Conservation (phyloP, 2,113 vertebrate genomes). For the Pluvianellus socialis region DNA sequence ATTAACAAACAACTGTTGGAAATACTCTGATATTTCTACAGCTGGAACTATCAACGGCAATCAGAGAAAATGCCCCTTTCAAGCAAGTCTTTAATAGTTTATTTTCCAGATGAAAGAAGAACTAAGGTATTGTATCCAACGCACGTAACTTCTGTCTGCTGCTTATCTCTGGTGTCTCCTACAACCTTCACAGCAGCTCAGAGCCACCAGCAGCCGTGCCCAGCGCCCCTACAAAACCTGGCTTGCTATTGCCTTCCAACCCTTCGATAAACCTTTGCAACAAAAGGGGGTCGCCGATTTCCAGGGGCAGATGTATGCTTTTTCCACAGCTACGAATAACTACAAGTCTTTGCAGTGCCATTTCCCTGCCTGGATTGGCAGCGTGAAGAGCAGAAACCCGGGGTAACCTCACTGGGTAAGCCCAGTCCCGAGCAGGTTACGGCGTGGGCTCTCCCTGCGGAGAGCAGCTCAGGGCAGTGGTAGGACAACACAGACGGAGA, state of each 20-base stretch:
- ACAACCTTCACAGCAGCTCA: not conserved
- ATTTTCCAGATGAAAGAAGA: not conserved
- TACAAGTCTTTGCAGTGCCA: not conserved
- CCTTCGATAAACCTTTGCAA: not conserved
- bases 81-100: not conserved
- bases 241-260: not conserved
- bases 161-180: not conserved
- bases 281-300: not conserved
- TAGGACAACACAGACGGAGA: not conserved
- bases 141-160: not conserved
- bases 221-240: not conserved
- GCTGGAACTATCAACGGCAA: not conserved
- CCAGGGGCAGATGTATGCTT: not conserved
- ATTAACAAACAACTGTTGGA: not conserved
- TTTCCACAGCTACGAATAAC: not conserved
- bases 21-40: not conserved
- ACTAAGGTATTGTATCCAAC: not conserved
- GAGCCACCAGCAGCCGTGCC: not conserved
- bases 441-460: accelerated
- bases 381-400: not conserved
- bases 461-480: not conserved
- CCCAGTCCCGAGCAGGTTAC: accelerated
- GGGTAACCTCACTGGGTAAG: not conserved
- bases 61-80: not conserved
- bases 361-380: not conserved